Evolutionary conservation across 2,888 invertebrate genomes (phyloP).

Genomic region (Reticulitermes lucifugus): DNA sequence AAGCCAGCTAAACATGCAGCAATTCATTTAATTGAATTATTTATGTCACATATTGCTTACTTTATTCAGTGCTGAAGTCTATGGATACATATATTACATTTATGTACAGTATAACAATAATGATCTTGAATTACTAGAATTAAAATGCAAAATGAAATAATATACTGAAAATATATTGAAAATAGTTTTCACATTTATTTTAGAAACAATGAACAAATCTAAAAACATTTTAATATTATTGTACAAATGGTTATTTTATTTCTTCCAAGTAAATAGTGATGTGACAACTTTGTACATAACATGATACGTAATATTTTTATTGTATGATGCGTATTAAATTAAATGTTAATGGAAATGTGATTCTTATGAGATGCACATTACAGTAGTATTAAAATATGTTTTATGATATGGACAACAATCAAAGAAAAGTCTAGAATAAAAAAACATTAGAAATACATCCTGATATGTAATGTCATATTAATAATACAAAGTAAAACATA

Average conservation of each 20-base stretch:
- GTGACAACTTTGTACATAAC: constrained; percentile 36
- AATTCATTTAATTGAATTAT: neutral
- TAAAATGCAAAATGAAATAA: constrained; percentile 30
- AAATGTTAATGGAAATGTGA: constrained; percentile 10
- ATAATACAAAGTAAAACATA: constrained; percentile 18
- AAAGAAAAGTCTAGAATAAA: constrained; percentile 25
- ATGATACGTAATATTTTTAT: constrained; percentile 39
- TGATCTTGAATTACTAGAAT: neutral
- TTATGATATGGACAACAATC: constrained; percentile 42
- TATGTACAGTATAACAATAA: constrained; percentile 40
- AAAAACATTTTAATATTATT: constrained; percentile 17
- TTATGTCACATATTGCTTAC: constrained; percentile 39
- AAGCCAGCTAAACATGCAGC: too few species aligned
- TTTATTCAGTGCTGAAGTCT: constrained; percentile 36
- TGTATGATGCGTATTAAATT: constrained; percentile 13
- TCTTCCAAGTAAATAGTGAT: constrained; percentile 14
- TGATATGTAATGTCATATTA: constrained; percentile 43
- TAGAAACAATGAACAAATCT: constrained; percentile 34
- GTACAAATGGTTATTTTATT: constrained; percentile 27
- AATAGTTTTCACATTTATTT: constrained; percentile 27
- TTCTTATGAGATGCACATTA: constrained; percentile 6
- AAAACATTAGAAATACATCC: constrained; percentile 24
- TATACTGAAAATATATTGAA: constrained; percentile 28
- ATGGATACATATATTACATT: constrained; percentile 33
- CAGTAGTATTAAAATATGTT: constrained; percentile 31